Base-by-base conservation (phyloP, 2,113 vertebrate species). In the Vulpes ferrilata region DNA sequence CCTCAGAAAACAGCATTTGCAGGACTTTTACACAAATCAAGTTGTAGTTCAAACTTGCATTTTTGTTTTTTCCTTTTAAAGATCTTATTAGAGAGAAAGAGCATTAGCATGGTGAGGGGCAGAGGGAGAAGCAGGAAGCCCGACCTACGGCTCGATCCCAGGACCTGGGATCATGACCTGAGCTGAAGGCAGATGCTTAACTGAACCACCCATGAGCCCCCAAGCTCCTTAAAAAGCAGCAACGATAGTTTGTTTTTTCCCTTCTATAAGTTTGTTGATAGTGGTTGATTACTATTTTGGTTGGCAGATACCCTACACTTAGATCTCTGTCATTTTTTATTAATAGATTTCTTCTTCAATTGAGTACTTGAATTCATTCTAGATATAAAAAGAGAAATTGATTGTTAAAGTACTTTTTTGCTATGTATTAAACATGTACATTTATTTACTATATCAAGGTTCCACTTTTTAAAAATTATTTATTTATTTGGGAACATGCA, bases 261-360 rank as follows among this genome's bases (percentile, higher is more conserved):
- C 4, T 25, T 85, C 7, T 82, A 64, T 38, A 57, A 79, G 0
- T 7, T 43, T 69, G 17, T 11, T 88, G 79, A 78, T 84, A 55
- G 62, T 73, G 80, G 59, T 3, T 82, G 69, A 60, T 79, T 60
- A 73, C 53, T 51, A 94, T 90, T 81, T 92, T 84, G 78, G 60
- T 71, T 87, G 74, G 32, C 84, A 96, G 27, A 89, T 78, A 81
- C 25, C 11, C 43, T 93, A 22, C 15, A 78, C 48, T 78, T 95
- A 92, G 30, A 43, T 32, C 6, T 73, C 81, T 92, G 57, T 88
- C 74, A 74, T 69, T 74, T 67, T 59, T 60, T 91, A 78, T 95
- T 81, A 96, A 35, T 25, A 90, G 7, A 65, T 43, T 90, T 94
- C 27, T 95, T 94, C 48, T 69, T 80, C 32, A 95, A 71, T 32